Percentiles rank a stretch among this genome's conserved stretches.
phyloP scores from a whole-genome alignment of 92 coral and sea anemone species.

The Palythoa caribaeorum region DNA sequence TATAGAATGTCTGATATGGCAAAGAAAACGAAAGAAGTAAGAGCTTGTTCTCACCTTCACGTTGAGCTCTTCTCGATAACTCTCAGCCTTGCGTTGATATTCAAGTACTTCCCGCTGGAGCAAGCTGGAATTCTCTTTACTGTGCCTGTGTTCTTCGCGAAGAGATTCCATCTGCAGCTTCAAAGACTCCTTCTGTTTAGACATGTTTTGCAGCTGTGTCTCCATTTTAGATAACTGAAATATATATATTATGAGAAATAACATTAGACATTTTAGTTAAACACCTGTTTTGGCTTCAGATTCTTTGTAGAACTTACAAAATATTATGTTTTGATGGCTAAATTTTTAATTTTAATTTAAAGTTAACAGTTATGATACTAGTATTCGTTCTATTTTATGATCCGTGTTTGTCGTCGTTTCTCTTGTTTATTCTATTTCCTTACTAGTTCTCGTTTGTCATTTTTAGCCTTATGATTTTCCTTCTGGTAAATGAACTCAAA shows the following conservation, averaged over 20 bases:
- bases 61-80: conserved; percentile 56
- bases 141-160: conserved; percentile 65
- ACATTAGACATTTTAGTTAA: neutral
- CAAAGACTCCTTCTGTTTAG: conserved; percentile 71
- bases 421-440: too few relatives aligned
- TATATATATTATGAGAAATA: neutral
- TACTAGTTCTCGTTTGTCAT: too few relatives aligned
- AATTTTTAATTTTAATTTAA: too few relatives aligned
- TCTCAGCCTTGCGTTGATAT: conserved; percentile 53
- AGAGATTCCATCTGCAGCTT: conserved; percentile 60
- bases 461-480: too few relatives aligned
- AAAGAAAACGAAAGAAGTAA: too few relatives aligned
- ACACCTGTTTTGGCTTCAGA: neutral
- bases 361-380: too few relatives aligned
- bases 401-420: too few relatives aligned
- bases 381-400: too few relatives aligned
- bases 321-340: too few relatives aligned
- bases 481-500: too few relatives aligned
- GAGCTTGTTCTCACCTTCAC: conserved; percentile 21
- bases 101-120: conserved; percentile 69
- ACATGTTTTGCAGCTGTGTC: conserved; percentile 70
- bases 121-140: conserved; percentile 50
- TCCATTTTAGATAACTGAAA: conserved; percentile 77
- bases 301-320: too few relatives aligned
- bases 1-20: too few relatives aligned